Percentiles rank a stretch among this genome's conserved stretches.
Conservation (phyloP, 1,140 invertebrate species). For the Bicyclus anynana region DNA sequence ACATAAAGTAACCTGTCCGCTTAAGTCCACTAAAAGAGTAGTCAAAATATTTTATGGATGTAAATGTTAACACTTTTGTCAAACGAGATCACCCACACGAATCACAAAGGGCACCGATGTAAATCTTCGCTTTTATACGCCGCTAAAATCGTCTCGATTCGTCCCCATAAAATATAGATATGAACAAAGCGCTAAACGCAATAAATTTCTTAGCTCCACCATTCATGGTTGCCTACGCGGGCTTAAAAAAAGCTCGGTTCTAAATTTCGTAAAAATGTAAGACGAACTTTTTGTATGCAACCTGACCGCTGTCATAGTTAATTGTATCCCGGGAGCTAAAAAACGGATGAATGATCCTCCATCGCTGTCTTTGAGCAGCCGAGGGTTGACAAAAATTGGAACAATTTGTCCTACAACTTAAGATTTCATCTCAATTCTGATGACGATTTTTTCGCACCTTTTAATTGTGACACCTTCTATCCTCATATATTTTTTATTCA, state of each 20-base stretch:
- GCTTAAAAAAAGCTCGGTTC: constrained; percentile 34
- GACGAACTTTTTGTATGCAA: constrained; percentile 52
- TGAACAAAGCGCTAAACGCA: constrained; percentile 57
- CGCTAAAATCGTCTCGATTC: constrained; percentile 41
- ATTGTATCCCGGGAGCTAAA: constrained; percentile 51
- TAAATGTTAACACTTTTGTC: constrained; percentile 73
- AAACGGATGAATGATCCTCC: constrained; percentile 55
- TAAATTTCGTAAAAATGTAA: constrained; percentile 45
- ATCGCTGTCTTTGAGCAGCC: constrained; percentile 48
- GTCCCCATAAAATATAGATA: constrained; percentile 64
- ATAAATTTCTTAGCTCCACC: constrained; percentile 50
- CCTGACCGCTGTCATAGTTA: constrained; percentile 67
- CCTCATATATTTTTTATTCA: constrained; percentile 26
- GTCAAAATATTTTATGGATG: constrained; percentile 74
- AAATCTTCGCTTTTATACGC: constrained; percentile 58
- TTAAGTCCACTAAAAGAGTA: constrained; percentile 59
- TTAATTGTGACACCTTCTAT: constrained; percentile 46
- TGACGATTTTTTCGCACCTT: constrained; percentile 54
- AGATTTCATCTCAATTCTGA: constrained; percentile 56
- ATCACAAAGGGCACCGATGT: constrained; percentile 63
- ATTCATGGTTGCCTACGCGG: constrained; percentile 21
- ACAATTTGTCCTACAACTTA: constrained; percentile 65
- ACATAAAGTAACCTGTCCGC: constrained; percentile 34
- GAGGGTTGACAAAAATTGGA: constrained; percentile 60
- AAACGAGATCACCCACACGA: constrained; percentile 60